Evolutionary conservation across 2,797 vertebrate genomes (phyloP), one percentile per base, ranked within the genome.

Genomic region (Chelon labrosus): DNA sequence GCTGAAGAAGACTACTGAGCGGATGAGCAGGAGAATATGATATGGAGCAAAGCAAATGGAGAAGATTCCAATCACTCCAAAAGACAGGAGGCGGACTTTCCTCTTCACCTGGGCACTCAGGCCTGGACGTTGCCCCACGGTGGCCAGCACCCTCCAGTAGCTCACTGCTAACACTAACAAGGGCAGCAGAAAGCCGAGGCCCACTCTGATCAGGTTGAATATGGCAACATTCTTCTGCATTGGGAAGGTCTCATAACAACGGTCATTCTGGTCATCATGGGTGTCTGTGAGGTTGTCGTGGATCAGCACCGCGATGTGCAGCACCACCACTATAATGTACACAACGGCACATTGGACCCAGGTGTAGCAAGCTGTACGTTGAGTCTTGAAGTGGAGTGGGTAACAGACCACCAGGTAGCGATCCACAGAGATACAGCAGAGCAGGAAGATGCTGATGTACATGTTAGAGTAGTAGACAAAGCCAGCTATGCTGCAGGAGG

Each of bases 401-500:
- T 82, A 92, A 16, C 70, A 93, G 67, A 96, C 84, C 10, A 92
- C 89, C 50, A 96, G 81, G 85, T 92, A 95, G 73, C 95, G 95
- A 73, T 96, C 95, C 50, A 95, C 83, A 0, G 95, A 96, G 86
- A 96, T 95, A n/a, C 94, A 94, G 82, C 95, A 96, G 46, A 96
- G 94, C 44, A 96, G 87, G 75, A 44, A 93, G 78, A 94, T 95
- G 83, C 95, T 95, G 80, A 94, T 90, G 77, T 96, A 96, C 90
- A 94, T 93, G 86, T 96, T 96, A 77, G 95, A 92, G 89, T 96
- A 96, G 88, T 94, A 96, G 61, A 96, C 59, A 70, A 96, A 96
- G 39, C 95, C 95, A 0, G 90, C 91, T 3, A 95, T 3, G 9
- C 83, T 89, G 77, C 95, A 96, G 35, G 90, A 73, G 0, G 0